A percentile compares a stretch with the other conserved stretches of the same genome.
Evolutionary conservation across 2,113 vertebrate genomes (phyloP).

Genomic region (Oryctolagus cuniculus): DNA sequence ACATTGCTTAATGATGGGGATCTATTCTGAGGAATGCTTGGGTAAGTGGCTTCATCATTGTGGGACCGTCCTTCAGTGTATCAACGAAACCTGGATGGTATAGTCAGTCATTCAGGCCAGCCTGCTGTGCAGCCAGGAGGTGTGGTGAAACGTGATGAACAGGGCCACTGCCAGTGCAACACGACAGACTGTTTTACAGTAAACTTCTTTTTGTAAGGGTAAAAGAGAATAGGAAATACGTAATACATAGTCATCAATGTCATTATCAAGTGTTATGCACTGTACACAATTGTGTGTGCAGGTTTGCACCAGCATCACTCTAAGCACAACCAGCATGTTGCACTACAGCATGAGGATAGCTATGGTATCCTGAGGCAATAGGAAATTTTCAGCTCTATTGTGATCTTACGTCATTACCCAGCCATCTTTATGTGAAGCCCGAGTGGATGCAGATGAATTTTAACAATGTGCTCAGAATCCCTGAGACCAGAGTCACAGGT

Average conservation of each 20-base stretch:
- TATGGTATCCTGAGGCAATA: not conserved
- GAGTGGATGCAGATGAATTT: not conserved
- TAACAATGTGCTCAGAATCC: not conserved
- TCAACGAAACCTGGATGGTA: not conserved
- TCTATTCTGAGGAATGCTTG: too few relatives aligned
- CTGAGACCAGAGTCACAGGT: not conserved
- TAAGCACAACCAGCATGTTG: not conserved
- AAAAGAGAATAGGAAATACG: not conserved
- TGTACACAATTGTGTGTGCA: not conserved
- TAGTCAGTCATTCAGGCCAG: not conserved
- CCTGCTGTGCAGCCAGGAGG: not conserved
- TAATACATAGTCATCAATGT: not conserved
- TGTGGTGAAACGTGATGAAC: not conserved
- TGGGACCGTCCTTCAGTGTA: too few relatives aligned
- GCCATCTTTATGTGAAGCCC: not conserved
- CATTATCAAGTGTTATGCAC: not conserved
- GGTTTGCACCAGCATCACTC: not conserved
- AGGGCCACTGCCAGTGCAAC: not conserved
- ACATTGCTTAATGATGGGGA: not conserved
- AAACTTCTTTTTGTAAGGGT: not conserved
- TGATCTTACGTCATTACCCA: not conserved
- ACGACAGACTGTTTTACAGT: not conserved
- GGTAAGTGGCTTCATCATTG: too few relatives aligned
- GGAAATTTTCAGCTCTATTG: not conserved
- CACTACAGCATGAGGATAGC: not conserved